phyloP scores from a whole-genome alignment of 2,113 vertebrate genomes.

The Grammomys surdaster region DNA sequence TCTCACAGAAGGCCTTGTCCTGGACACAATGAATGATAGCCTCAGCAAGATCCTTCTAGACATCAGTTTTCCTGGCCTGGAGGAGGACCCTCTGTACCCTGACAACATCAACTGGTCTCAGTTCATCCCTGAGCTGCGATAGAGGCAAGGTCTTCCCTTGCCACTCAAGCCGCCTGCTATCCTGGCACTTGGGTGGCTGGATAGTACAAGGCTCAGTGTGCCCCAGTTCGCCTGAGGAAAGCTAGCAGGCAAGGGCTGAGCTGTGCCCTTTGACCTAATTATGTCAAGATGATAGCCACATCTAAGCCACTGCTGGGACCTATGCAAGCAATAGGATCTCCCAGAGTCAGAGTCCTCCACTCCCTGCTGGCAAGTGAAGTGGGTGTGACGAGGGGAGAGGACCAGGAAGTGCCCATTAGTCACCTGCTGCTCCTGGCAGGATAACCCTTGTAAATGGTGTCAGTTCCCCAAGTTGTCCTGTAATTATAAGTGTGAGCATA shows the following conservation, averaged over 20 bases:
- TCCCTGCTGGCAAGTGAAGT: neutral
- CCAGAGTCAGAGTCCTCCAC: neutral
- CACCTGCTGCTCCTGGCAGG: neutral
- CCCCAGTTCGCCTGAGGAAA: neutral
- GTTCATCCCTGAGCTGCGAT: conserved; percentile 91
- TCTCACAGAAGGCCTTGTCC: conserved; percentile 93
- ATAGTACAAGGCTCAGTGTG: neutral
- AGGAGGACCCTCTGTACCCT: conserved; percentile 90
- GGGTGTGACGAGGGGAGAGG: neutral
- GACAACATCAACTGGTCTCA: conserved; percentile 93
- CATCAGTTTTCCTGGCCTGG: conserved; percentile 94
- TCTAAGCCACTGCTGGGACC: neutral
- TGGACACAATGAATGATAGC: conserved; percentile 97
- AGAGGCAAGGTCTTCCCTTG: conserved; percentile 48
- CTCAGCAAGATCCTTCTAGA: conserved; percentile 97
- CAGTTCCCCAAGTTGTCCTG: conserved; percentile 76
- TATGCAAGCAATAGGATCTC: neutral
- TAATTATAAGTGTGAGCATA: conserved; percentile 84
- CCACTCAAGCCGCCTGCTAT: neutral
- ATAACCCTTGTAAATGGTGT: conserved; percentile 83
- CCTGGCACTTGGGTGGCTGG: neutral
- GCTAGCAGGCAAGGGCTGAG: neutral
- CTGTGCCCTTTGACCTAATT: neutral
- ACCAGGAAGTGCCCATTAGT: neutral
- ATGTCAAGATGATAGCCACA: neutral